These are phyloP conservation scores for rabbit (Oryctolagus cuniculus) DNA, from an alignment of 2,113 vertebrate species.

Conservation along the genomic window DNA sequence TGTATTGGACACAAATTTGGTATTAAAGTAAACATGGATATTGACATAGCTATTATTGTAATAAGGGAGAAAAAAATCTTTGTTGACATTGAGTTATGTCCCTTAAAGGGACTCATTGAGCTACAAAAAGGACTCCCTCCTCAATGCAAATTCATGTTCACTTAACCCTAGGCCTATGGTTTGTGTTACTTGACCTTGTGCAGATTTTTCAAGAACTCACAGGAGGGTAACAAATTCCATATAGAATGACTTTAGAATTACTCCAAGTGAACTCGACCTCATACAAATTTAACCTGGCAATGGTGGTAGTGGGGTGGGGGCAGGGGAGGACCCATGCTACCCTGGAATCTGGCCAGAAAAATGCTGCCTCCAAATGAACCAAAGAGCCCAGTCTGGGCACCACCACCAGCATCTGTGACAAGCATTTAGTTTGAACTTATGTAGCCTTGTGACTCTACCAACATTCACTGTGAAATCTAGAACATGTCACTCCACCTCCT, in stretches of 20 bases:
- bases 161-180: conserved; percentile 6
- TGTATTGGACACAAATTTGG: background rate
- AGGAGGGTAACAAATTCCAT: background rate
- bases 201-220: conserved; percentile 48
- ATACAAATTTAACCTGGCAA: background rate
- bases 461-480: background rate
- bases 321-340: background rate
- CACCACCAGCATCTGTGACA: background rate
- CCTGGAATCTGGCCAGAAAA: background rate
- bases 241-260: conserved; percentile 42
- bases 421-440: background rate
- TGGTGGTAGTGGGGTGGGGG: background rate
- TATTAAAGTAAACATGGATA: background rate
- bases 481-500: background rate
- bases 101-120: background rate
- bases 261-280: background rate
- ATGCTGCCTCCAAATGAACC: background rate
- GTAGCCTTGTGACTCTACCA: background rate
- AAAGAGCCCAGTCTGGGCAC: background rate
- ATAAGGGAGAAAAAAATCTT: conserved; percentile 1
- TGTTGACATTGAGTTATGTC: background rate
- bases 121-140: background rate
- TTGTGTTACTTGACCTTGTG: background rate
- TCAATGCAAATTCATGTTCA: background rate
- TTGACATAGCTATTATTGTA: background rate